These are phyloP conservation scores for Helicoverpa zea DNA, from an alignment of 1,140 invertebrate species.

Conservation along the genomic window DNA sequence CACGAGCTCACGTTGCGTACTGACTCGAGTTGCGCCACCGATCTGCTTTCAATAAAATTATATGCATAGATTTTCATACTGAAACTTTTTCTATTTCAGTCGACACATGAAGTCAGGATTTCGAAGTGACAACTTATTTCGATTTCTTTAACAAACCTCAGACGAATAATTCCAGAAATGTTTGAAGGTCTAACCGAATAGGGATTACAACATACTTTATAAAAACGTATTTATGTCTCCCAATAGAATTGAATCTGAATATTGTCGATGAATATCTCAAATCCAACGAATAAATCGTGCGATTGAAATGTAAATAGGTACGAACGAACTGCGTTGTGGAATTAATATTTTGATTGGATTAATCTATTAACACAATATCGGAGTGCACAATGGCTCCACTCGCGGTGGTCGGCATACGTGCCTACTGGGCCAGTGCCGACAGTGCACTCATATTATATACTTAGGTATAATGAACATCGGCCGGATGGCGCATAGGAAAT, in stretches of 20 bases:
- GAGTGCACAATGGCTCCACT: constrained; percentile 69
- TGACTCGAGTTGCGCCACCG: constrained; percentile 51
- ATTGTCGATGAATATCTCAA: constrained; percentile 67
- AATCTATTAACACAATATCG: constrained; percentile 83
- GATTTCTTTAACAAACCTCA: neutral
- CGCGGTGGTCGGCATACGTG: constrained; percentile 47
- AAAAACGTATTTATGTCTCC: constrained; percentile 38
- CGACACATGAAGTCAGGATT: constrained; percentile 2
- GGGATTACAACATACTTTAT: constrained; percentile 37
- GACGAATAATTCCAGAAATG: neutral
- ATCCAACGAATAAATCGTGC: constrained; percentile 72
- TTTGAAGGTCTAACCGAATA: constrained; percentile 1
- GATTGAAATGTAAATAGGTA: constrained; percentile 81
- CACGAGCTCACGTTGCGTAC: constrained; percentile 53
- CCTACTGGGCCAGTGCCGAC: constrained; percentile 6
- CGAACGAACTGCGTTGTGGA: constrained; percentile 74
- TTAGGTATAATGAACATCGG: constrained; percentile 42
- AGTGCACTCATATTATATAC: constrained; percentile 22
- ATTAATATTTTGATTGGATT: constrained; percentile 85
- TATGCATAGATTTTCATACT: constrained; percentile 49
- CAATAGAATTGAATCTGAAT: constrained; percentile 30
- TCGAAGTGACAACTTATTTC: neutral
- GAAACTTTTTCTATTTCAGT: constrained; percentile 36
- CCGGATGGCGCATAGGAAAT: constrained; percentile 46
- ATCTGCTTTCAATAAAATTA: constrained; percentile 48